phyloP scores from a whole-genome alignment of 2,113 vertebrate species.

The Stegostoma tigrinum region DNA sequence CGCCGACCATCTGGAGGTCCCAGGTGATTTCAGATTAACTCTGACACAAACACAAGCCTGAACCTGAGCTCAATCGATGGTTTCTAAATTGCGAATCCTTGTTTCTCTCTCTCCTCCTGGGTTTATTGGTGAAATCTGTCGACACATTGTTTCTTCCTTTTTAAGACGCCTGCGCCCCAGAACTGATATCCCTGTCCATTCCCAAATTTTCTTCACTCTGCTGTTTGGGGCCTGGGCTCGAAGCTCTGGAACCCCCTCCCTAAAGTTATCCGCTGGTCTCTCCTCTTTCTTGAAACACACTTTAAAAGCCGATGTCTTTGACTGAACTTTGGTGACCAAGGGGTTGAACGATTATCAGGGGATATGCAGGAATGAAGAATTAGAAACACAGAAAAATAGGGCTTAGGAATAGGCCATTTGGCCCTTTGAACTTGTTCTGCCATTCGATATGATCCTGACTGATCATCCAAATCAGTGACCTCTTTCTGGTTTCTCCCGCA shows the following conservation, averaged over 20 bases:
- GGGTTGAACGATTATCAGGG: no score
- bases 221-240: no score
- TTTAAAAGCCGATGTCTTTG: no score
- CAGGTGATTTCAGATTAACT: not conserved
- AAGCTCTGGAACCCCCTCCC: not conserved
- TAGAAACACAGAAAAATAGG: no score
- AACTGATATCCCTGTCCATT: no score
- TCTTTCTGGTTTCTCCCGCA: no score
- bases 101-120: not conserved
- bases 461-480: no score
- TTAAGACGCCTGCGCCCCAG: no score
- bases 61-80: not conserved
- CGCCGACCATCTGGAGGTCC: not conserved
- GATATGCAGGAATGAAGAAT: no score
- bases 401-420: no score
- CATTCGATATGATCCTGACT: no score
- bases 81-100: not conserved
- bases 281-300: not conserved
- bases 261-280: not conserved
- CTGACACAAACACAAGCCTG: not conserved
- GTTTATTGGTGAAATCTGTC: not conserved
- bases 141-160: not conserved
- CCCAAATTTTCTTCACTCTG: not conserved
- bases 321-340: not conserved
- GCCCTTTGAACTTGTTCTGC: no score